Percentiles rank a stretch among this genome's conserved stretches.
These are phyloP conservation scores for Lordiphosa fenestrarum DNA, from an alignment of 2,888 invertebrate genomes.

Conservation along the genomic window DNA sequence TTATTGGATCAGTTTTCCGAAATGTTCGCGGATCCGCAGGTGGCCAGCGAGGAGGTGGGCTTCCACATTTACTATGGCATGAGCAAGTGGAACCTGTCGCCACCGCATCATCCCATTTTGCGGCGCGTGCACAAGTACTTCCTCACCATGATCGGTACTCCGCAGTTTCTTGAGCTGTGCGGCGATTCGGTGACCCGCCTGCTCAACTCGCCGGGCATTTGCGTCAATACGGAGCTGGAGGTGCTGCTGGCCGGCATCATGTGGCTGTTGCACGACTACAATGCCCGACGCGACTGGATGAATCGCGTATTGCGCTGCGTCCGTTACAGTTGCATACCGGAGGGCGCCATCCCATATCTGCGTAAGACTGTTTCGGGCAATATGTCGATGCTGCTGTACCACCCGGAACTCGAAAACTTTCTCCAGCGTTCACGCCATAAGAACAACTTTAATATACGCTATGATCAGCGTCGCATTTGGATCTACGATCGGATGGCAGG, in stretches of 20 bases:
- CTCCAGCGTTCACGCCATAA: background rate
- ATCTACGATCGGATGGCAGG: slow-evolving; percentile 25
- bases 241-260: slow-evolving; percentile 21
- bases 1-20: slow-evolving; percentile 26
- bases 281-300: background rate
- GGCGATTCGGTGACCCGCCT: slow-evolving; percentile 13
- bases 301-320: slow-evolving; percentile 12
- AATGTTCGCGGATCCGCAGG: slow-evolving; percentile 11
- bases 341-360: slow-evolving; percentile 16
- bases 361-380: background rate
- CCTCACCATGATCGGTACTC: slow-evolving; percentile 19
- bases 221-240: slow-evolving; percentile 40
- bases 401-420: slow-evolving; percentile 14
- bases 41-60: slow-evolving; percentile 35
- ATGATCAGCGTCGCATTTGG: slow-evolving; percentile 30
- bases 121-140: slow-evolving; percentile 33
- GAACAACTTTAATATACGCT: slow-evolving; percentile 4
- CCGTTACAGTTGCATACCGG: slow-evolving; percentile 28
- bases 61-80: slow-evolving; percentile 29
- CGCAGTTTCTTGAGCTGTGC: slow-evolving; percentile 16
- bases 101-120: slow-evolving; percentile 2
- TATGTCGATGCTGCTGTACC: slow-evolving; percentile 5
- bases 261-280: slow-evolving; percentile 29
- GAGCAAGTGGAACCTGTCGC: slow-evolving; percentile 11
- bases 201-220: slow-evolving; percentile 25